Conservation (phyloP, 2,888 invertebrate genomes). For the Hyposoter dolosus region DNA sequence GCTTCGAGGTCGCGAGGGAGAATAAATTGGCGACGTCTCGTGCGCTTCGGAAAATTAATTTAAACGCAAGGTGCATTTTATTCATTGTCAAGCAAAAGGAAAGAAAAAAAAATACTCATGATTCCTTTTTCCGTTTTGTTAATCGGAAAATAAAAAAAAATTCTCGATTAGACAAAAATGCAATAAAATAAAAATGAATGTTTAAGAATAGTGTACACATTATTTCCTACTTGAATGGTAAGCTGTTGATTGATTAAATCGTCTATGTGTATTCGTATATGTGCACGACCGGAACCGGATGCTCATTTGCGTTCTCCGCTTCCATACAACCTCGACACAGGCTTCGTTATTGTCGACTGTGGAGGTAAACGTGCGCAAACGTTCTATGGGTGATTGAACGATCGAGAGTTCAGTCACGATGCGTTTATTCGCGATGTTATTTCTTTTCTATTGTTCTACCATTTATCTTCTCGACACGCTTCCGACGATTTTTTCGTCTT, state of each 20-base stretch:
- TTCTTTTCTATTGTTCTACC: conserved; percentile 23
- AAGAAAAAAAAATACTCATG: not conserved
- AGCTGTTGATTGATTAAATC: conserved; percentile 27
- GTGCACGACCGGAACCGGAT: conserved; percentile 64
- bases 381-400: conserved; percentile 71
- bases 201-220: not conserved
- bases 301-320: conserved; percentile 73
- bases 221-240: conserved; percentile 37
- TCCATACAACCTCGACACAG: not conserved
- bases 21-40: conserved; percentile 17
- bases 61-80: conserved; percentile 23
- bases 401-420: conserved; percentile 50
- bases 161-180: not conserved
- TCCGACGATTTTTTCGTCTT: conserved; percentile 11
- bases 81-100: not conserved
- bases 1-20: conserved; percentile 46
- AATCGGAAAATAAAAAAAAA: not conserved
- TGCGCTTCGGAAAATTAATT: not conserved
- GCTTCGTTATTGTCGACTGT: conserved; percentile 31
- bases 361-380: conserved; percentile 44
- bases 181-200: not conserved
- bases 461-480: conserved; percentile 15
- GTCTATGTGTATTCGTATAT: conserved; percentile 11
- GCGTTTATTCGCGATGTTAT: conserved; percentile 46
- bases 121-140: not conserved